phyloP scores from a whole-genome alignment of 2,113 vertebrate species.

The Irena cyanogastra region DNA sequence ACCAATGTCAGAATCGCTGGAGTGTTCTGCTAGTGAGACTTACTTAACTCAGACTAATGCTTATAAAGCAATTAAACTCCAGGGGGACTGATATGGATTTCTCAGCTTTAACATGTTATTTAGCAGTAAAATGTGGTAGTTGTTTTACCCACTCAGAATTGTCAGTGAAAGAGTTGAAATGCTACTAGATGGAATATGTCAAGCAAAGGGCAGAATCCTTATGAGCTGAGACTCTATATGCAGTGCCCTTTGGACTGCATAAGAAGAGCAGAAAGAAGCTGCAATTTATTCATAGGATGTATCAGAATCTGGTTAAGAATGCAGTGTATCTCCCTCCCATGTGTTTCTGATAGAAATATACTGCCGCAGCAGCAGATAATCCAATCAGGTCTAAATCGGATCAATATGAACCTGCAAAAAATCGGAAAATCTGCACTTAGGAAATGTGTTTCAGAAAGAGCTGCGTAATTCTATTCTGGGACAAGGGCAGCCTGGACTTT shows the following conservation, averaged over 20 bases:
- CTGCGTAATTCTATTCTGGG: background rate
- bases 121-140: background rate
- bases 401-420: background rate
- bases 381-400: background rate
- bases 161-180: background rate
- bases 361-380: background rate
- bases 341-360: background rate
- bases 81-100: background rate
- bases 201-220: background rate
- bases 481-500: background rate
- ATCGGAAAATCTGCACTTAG: background rate
- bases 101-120: background rate
- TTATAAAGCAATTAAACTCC: background rate
- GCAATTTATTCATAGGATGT: background rate
- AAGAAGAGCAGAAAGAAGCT: background rate
- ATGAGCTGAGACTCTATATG: background rate
- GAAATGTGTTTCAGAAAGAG: background rate
- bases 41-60: background rate
- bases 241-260: background rate
- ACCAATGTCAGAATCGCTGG: background rate
- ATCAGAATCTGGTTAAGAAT: background rate
- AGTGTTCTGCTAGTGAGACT: background rate
- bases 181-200: background rate
- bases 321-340: background rate
- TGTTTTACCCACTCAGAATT: background rate